These are phyloP conservation scores for Dicentrarchus labrax DNA, from an alignment of 2,113 vertebrate genomes.

Conservation along the genomic window DNA sequence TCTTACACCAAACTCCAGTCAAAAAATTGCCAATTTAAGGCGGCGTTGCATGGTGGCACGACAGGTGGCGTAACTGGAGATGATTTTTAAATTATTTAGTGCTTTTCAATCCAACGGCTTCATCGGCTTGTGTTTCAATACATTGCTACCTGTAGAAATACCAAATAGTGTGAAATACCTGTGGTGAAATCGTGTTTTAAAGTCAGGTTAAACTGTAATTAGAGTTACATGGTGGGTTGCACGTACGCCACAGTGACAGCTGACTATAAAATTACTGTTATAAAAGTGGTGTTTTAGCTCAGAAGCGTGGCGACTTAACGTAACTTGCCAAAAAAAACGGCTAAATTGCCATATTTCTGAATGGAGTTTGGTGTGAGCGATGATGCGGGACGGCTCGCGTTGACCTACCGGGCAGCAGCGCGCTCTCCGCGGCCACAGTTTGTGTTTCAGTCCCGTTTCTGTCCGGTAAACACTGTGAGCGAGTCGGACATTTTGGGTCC, in stretches of 20 bases:
- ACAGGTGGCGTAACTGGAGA: background rate
- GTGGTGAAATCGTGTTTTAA: fast-evolving
- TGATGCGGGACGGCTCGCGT: background rate
- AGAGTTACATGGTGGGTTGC: background rate
- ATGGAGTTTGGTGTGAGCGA: background rate
- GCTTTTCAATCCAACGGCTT: too few relatives aligned
- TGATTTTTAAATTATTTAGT: background rate
- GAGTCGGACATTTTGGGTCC: constrained; percentile 7
- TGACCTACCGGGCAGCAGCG: constrained; percentile 79
- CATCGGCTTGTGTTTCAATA: too few relatives aligned
- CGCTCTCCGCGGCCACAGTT: constrained; percentile 43
- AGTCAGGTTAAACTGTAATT: background rate
- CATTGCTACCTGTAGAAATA: background rate
- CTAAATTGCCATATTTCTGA: background rate
- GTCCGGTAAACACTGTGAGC: background rate
- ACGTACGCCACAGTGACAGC: background rate
- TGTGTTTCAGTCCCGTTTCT: background rate
- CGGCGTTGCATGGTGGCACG: background rate
- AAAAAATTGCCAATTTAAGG: background rate
- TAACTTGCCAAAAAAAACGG: fast-evolving
- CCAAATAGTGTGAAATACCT: too few relatives aligned
- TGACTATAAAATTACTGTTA: background rate
- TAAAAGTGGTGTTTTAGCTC: background rate
- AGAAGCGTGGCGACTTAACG: background rate
- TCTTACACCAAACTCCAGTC: background rate